A percentile compares a stretch with the other conserved stretches of the same genome.
Evolutionary conservation across 2,797 vertebrate genomes (phyloP).

Genomic region (Rhynchonycteris naso): DNA sequence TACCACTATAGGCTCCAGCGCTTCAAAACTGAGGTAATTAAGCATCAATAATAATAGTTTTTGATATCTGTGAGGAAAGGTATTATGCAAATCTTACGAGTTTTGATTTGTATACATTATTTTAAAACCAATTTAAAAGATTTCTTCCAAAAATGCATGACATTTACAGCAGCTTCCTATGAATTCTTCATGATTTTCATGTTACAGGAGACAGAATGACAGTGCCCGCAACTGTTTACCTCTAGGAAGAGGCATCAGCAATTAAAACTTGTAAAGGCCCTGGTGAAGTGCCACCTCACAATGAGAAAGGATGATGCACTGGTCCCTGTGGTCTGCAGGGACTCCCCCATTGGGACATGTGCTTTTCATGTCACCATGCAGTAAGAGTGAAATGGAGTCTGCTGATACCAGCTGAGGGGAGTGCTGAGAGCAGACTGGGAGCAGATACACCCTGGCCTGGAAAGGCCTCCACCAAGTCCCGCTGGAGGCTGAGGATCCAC

Average conservation of each 20-base stretch:
- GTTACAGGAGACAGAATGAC: slow-evolving; percentile 51
- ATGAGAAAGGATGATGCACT: neutral
- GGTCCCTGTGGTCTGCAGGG: slow-evolving; percentile 23
- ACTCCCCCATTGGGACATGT: neutral
- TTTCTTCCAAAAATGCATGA: slow-evolving; percentile 51
- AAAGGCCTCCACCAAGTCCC: neutral
- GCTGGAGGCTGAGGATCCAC: neutral
- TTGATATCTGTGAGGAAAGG: neutral
- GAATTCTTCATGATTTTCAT: slow-evolving; percentile 70
- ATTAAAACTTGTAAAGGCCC: slow-evolving; percentile 48
- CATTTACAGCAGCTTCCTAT: slow-evolving; percentile 49
- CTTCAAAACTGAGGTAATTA: slow-evolving; percentile 8
- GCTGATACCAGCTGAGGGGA: neutral
- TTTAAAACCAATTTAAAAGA: slow-evolving; percentile 51
- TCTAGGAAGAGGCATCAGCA: slow-evolving; percentile 52
- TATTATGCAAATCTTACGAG: neutral
- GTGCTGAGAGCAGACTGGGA: neutral
- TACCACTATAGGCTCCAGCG: neutral
- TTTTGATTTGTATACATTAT: slow-evolving; percentile 39
- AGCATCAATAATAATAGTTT: slow-evolving; percentile 1
- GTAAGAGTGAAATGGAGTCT: slow-evolving; percentile 44
- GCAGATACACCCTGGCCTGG: neutral
- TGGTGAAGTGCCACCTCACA: neutral
- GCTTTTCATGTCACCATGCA: slow-evolving; percentile 53
- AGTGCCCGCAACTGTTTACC: slow-evolving; percentile 34